These are phyloP conservation scores for Pterocles orientalis DNA, from an alignment of 2,113 vertebrate genomes.

Conservation along the genomic window DNA sequence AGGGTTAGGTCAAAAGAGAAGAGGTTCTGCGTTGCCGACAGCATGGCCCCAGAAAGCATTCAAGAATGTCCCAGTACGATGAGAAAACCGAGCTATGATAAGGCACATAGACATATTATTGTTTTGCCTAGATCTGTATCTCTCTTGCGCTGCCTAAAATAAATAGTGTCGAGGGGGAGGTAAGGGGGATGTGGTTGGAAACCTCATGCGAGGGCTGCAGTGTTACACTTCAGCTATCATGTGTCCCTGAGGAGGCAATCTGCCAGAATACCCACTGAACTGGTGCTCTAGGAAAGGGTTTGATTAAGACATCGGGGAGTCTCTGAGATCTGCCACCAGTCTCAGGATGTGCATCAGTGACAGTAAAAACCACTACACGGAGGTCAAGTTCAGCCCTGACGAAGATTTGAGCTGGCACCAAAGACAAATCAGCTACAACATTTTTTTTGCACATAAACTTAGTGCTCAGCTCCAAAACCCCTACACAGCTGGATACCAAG, in stretches of 20 bases:
- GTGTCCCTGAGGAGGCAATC: background rate
- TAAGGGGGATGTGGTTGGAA: background rate
- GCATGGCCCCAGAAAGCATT: background rate
- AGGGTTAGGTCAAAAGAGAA: background rate
- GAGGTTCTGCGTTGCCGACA: background rate
- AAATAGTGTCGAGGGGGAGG: background rate
- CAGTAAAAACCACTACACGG: background rate
- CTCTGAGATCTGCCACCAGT: background rate
- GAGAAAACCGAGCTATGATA: background rate
- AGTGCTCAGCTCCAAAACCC: background rate
- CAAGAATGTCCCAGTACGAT: background rate
- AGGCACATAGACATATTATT: background rate
- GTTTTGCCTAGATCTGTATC: conserved; percentile 29
- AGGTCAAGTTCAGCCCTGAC: background rate
- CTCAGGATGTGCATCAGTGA: background rate
- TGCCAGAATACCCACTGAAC: background rate
- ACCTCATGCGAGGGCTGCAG: conserved; percentile 1
- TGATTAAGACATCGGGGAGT: background rate
- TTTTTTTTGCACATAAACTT: background rate
- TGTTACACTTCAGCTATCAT: background rate
- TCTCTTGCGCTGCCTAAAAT: conserved; percentile 17
- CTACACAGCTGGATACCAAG: background rate
- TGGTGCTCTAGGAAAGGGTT: conserved; percentile 21
- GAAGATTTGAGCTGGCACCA: background rate
- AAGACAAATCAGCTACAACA: background rate